Evolutionary conservation across 2,797 vertebrate species (phyloP).

Genomic region (Garrulus glandarius): DNA sequence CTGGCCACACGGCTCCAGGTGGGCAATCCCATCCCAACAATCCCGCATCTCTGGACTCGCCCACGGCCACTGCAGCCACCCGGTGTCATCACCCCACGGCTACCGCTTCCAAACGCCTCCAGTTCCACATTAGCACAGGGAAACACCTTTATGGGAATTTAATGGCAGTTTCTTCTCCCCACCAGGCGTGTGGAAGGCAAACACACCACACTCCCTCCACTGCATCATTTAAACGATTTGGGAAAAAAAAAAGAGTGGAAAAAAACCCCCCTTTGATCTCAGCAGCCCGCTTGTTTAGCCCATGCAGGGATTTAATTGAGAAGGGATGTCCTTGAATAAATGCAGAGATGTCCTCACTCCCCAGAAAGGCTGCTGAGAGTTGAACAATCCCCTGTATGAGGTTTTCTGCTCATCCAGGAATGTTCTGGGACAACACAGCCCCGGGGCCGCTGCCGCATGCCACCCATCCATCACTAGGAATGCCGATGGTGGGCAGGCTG

Average conservation of each 20-base stretch:
- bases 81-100: not conserved
- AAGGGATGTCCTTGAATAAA: conserved; percentile 48
- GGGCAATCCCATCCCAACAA: not conserved
- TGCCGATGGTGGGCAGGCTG: fast-evolving
- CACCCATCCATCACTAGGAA: not conserved
- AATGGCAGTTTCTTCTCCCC: not conserved
- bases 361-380: not conserved
- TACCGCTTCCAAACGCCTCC: not conserved
- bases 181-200: not conserved
- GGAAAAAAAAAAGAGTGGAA: not conserved
- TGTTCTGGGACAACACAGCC: not conserved
- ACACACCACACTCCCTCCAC: not conserved
- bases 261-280: not conserved
- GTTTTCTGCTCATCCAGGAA: not conserved
- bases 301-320: conserved; percentile 33
- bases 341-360: not conserved
- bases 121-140: not conserved
- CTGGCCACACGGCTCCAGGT: fast-evolving
- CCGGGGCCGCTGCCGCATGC: not conserved
- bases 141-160: not conserved
- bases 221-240: not conserved
- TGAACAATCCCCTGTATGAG: not conserved
- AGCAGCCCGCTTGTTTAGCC: conserved; percentile 38
- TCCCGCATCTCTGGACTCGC: fast-evolving
- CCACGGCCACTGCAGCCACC: fast-evolving